phyloP scores from a whole-genome alignment of 2,797 vertebrate genomes.

The Mustela erminea region DNA sequence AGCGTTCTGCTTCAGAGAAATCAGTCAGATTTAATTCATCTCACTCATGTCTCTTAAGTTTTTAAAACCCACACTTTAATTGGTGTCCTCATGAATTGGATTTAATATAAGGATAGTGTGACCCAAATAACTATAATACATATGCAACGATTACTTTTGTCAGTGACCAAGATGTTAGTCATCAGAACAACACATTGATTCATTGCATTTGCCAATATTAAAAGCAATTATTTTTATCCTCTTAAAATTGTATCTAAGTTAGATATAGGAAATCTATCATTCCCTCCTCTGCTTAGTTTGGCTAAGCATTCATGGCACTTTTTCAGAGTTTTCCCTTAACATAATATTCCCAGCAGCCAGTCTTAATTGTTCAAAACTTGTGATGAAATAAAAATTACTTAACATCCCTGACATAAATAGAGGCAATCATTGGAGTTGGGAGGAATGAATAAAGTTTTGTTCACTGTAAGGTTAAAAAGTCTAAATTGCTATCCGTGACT shows the following conservation, averaged over 20 bases:
- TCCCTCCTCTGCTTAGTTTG: not conserved
- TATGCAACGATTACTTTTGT: not conserved
- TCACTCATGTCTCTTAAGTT: not conserved
- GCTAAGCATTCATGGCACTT: not conserved
- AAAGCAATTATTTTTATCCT: not conserved
- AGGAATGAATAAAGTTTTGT: not conserved
- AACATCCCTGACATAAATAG: not conserved
- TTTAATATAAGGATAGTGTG: not conserved
- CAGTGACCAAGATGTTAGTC: not conserved
- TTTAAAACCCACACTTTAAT: not conserved
- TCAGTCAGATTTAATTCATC: not conserved
- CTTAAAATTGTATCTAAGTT: not conserved
- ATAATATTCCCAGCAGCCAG: not conserved
- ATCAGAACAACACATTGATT: not conserved
- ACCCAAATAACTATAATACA: not conserved
- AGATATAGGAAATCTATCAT: not conserved
- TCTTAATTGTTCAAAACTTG: not conserved
- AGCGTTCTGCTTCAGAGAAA: not conserved
- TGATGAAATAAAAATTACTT: constrained; percentile 31
- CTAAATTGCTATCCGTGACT: not conserved
- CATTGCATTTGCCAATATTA: not conserved
- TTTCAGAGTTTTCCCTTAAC: not conserved
- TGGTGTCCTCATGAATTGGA: not conserved
- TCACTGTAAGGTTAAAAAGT: not conserved
- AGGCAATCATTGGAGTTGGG: not conserved